A percentile compares a stretch with the other conserved stretches of the same genome.
These are phyloP conservation scores for Xanthostigma xanthostigma DNA, from an alignment of 2,888 invertebrate species.

Conservation along the genomic window DNA sequence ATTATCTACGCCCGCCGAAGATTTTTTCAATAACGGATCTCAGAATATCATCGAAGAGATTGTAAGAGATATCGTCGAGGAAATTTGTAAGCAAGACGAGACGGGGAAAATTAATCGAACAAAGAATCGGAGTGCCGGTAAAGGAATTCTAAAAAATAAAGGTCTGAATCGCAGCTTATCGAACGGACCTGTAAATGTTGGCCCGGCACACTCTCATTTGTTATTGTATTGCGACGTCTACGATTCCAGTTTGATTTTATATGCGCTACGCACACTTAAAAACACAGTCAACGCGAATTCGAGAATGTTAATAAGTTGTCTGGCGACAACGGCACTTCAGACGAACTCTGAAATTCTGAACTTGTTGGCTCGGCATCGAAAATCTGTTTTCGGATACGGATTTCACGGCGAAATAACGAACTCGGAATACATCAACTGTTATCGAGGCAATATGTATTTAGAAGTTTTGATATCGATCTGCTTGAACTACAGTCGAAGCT, in stretches of 20 bases:
- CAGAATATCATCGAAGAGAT: conserved; percentile 37
- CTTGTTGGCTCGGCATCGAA: conserved; percentile 57
- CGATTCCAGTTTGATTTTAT: conserved; percentile 57
- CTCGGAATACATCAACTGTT: conserved; percentile 50
- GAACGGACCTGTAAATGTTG: conserved; percentile 28
- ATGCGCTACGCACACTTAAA: conserved; percentile 58
- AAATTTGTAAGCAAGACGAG: conserved; percentile 27
- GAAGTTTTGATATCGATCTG: conserved; percentile 63
- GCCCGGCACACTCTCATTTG: conserved; percentile 71
- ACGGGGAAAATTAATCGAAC: conserved; percentile 9
- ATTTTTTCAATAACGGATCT: conserved; percentile 40
- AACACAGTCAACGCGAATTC: conserved; percentile 56
- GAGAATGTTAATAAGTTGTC: conserved; percentile 54
- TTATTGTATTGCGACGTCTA: conserved; percentile 67
- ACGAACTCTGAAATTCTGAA: conserved; percentile 39
- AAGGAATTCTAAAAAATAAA: conserved; percentile 17
- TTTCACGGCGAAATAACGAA: conserved; percentile 44
- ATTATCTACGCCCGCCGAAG: conserved; percentile 47
- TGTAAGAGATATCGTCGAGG: conserved; percentile 40
- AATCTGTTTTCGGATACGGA: conserved; percentile 58
- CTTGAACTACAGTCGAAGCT: conserved; percentile 67
- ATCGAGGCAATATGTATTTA: conserved; percentile 64
- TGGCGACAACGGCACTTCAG: conserved; percentile 58
- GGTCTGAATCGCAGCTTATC: conserved; percentile 7
- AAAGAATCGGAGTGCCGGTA: conserved; percentile 13